Conservation (phyloP, 2,113 vertebrate genomes). For the Corynorhinus townsendii region DNA sequence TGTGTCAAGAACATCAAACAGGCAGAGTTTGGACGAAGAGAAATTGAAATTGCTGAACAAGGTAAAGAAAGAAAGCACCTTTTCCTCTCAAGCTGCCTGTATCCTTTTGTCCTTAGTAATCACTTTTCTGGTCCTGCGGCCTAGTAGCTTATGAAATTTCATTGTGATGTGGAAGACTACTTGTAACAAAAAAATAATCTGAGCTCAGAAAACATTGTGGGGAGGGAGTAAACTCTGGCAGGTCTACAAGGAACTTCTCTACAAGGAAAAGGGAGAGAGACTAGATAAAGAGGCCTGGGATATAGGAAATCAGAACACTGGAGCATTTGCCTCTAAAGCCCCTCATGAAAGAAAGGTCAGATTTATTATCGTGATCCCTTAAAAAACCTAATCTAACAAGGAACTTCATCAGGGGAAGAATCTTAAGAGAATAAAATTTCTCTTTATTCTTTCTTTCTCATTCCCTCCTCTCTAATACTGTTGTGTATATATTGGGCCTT, state of each 20-base stretch:
- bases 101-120: background rate
- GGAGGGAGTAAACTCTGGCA: background rate
- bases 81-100: background rate
- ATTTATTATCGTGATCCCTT: background rate
- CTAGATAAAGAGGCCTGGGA: background rate
- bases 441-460: background rate
- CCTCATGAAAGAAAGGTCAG: background rate
- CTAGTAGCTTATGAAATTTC: conserved; percentile 14
- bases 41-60: conserved; percentile 98
- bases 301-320: background rate
- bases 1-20: conserved; percentile 99
- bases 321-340: background rate
- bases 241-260: background rate
- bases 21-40: conserved; percentile 95
- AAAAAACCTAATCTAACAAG: background rate
- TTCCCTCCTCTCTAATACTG: background rate
- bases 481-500: background rate
- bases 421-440: background rate
- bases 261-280: background rate
- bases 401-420: background rate
- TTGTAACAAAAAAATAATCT: background rate
- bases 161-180: background rate
- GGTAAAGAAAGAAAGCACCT: conserved; percentile 74
- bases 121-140: background rate
- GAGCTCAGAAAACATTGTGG: background rate